These are phyloP conservation scores for Drosophila subpulchrella DNA, from an alignment of 1,140 invertebrate genomes.

Conservation along the genomic window DNA sequence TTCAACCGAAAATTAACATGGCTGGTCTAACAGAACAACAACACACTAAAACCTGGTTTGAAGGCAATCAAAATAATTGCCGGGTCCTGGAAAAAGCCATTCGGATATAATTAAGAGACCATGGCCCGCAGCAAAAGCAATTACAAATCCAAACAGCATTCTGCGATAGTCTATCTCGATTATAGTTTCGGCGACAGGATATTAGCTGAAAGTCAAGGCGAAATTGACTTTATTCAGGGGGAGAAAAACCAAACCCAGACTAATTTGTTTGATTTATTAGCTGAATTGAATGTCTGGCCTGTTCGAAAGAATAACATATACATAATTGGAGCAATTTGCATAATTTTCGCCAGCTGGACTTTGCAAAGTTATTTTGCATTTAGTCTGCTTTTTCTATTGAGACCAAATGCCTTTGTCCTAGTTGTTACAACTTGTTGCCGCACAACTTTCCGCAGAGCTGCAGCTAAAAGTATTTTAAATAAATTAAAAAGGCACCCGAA, in stretches of 20 bases:
- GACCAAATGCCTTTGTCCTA: conserved; percentile 21
- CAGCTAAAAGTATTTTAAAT: conserved; percentile 68
- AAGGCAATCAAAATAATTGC: conserved; percentile 64
- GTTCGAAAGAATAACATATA: conserved; percentile 24
- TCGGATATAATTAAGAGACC: conserved; percentile 73
- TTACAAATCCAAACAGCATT: conserved; percentile 70
- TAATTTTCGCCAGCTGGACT: conserved; percentile 28
- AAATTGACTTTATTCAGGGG: conserved; percentile 61
- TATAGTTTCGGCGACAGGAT: conserved; percentile 78
- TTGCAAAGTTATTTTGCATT: conserved; percentile 36
- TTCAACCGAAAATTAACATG: conserved; percentile 59
- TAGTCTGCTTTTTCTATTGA: conserved; percentile 31
- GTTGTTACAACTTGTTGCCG: conserved; percentile 46
- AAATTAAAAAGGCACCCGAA: conserved; percentile 55
- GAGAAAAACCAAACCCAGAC: conserved; percentile 2
- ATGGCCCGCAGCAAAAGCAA: conserved; percentile 64
- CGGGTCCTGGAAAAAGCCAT: conserved; percentile 62
- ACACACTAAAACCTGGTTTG: background rate
- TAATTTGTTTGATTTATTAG: conserved; percentile 69
- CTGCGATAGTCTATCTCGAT: conserved; percentile 58
- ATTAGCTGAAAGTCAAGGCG: conserved; percentile 68
- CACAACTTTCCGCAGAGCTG: conserved; percentile 30
- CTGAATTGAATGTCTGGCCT: background rate
- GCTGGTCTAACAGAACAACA: conserved; percentile 1
- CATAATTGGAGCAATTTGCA: conserved; percentile 37